Percentiles rank a stretch among this genome's conserved stretches.
These are phyloP conservation scores for Eulemur coronatus DNA, from an alignment of 2,797 vertebrate genomes.

Conservation along the genomic window DNA sequence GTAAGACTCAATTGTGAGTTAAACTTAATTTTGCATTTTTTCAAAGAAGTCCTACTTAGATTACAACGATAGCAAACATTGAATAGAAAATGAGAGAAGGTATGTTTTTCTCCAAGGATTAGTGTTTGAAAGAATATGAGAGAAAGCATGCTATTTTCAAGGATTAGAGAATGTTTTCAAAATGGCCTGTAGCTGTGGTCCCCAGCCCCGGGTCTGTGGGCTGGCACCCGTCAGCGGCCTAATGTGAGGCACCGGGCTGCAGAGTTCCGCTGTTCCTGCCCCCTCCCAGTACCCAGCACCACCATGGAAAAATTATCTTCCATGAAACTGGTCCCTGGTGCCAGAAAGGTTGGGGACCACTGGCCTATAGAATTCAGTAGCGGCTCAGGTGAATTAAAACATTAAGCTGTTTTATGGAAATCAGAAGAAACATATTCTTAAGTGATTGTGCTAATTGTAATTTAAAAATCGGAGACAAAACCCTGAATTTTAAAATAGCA, in stretches of 20 bases:
- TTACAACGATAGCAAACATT: constrained; percentile 70
- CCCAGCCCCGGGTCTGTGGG: accelerated
- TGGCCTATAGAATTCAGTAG: constrained; percentile 18
- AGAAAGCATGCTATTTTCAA: constrained; percentile 64
- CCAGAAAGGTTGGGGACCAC: too few relatives aligned
- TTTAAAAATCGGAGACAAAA: constrained; percentile 62
- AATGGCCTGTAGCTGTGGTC: constrained; percentile 12
- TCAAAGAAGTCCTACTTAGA: constrained; percentile 59
- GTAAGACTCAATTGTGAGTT: constrained; percentile 75
- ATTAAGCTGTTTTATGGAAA: constrained; percentile 30
- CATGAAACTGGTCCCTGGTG: too few relatives aligned
- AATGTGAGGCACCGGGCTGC: too few relatives aligned
- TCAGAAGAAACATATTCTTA: constrained; percentile 56
- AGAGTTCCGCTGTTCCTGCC: too few relatives aligned
- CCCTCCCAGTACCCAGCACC: too few relatives aligned
- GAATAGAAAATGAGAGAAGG: constrained; percentile 64
- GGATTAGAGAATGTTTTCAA: constrained; percentile 65
- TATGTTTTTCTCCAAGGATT: constrained; percentile 50
- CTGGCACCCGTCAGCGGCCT: too few relatives aligned
- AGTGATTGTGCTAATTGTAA: constrained; percentile 40
- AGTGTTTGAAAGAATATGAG: constrained; percentile 63
- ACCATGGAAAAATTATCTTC: too few relatives aligned
- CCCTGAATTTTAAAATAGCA: not conserved
- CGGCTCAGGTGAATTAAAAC: constrained; percentile 42
- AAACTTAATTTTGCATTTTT: constrained; percentile 72